These are phyloP conservation scores for Hololepta plana DNA, from an alignment of 2,888 invertebrate species.

Conservation along the genomic window DNA sequence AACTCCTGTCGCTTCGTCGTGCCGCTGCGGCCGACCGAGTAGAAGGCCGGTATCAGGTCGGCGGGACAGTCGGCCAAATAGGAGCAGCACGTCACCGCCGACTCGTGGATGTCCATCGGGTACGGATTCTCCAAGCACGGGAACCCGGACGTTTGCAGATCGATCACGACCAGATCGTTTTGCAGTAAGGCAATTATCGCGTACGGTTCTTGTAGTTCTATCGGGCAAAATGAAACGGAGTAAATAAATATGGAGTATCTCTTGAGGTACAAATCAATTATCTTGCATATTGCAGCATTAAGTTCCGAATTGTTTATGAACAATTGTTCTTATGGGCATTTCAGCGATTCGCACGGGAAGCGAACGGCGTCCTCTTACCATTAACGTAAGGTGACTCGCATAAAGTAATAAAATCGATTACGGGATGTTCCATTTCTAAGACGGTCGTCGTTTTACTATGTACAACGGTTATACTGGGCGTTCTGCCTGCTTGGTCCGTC, in stretches of 20 bases:
- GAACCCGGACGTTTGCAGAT: constrained; percentile 86
- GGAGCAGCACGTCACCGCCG: constrained; percentile 90
- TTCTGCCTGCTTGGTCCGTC: constrained; percentile 71
- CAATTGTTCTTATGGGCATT: not conserved
- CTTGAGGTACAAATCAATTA: too few relatives aligned
- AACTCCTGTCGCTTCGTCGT: constrained; percentile 63
- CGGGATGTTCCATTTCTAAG: constrained; percentile 97
- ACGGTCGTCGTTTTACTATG: constrained; percentile 94
- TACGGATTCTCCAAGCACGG: constrained; percentile 99
- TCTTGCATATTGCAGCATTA: not conserved
- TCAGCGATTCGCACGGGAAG: not conserved
- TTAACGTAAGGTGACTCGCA: constrained; percentile 89
- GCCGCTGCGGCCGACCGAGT: constrained; percentile 70
- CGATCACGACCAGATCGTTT: constrained; percentile 95
- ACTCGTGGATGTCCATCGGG: constrained; percentile 99
- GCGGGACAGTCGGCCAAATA: constrained; percentile 97
- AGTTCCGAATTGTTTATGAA: not conserved
- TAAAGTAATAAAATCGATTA: constrained; percentile 90
- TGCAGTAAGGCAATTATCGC: constrained; percentile 94
- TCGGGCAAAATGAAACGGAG: too few relatives aligned
- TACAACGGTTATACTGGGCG: constrained; percentile 90
- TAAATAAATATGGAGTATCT: too few relatives aligned
- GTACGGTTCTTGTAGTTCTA: constrained; percentile 94
- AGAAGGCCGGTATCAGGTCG: constrained; percentile 94
- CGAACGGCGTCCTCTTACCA: constrained; percentile 49